Conservation (phyloP, 2,888 invertebrate species). For the Dromius quadrimaculatus region DNA sequence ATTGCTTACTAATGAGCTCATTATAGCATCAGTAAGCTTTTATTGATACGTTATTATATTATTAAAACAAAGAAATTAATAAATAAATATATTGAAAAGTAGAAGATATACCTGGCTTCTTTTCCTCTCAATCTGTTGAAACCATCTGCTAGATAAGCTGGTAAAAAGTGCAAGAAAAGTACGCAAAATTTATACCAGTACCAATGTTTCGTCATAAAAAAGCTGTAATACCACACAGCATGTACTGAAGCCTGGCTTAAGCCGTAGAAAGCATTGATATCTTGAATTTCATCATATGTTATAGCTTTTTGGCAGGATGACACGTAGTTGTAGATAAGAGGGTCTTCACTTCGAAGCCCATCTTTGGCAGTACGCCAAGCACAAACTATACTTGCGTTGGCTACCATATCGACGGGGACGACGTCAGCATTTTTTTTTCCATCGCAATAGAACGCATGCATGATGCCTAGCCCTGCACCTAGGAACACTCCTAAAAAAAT, state of each 20-base stretch:
- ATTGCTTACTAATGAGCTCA: no score
- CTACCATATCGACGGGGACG: conserved; percentile 84
- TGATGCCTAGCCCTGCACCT: conserved; percentile 80
- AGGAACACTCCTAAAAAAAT: conserved; percentile 66
- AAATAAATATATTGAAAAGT: no score
- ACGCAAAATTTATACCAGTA: conserved; percentile 71
- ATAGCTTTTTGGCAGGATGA: conserved; percentile 84
- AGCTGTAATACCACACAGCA: conserved; percentile 76
- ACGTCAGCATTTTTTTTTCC: conserved; percentile 75
- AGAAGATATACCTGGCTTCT: conserved; percentile 71
- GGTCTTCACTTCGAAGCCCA: conserved; percentile 58
- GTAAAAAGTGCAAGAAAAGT: conserved; percentile 74
- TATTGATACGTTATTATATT: no score
- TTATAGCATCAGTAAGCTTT: no score
- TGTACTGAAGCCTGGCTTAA: conserved; percentile 70
- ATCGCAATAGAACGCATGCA: conserved; percentile 78
- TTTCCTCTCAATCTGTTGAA: conserved; percentile 69
- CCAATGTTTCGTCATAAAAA: conserved; percentile 73
- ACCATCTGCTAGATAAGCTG: conserved; percentile 72
- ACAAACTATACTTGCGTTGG: conserved; percentile 78
- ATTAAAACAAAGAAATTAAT: no score
- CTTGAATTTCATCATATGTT: conserved; percentile 77
- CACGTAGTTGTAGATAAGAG: conserved; percentile 85
- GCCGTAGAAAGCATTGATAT: conserved; percentile 70
- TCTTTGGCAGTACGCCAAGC: conserved; percentile 67